A percentile compares a stretch with the other conserved stretches of the same genome.
These are phyloP conservation scores for Carpatolechia fugitivella DNA, from an alignment of 2,888 invertebrate species.

Conservation along the genomic window DNA sequence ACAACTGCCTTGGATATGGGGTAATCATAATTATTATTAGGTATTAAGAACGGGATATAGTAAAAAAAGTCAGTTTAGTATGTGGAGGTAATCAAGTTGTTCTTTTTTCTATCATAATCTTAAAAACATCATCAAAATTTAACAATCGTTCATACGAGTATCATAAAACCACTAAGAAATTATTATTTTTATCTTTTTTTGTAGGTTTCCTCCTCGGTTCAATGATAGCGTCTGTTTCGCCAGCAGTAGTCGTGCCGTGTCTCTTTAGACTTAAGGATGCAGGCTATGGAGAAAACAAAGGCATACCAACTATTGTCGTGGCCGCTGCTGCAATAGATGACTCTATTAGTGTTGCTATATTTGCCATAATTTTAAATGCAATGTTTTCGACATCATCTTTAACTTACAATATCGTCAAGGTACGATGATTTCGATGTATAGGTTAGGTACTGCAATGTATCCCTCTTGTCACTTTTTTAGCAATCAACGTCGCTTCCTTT, in stretches of 20 bases:
- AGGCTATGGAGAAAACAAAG: slow-evolving; percentile 89
- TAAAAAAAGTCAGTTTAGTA: too few species aligned
- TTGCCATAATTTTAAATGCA: slow-evolving; percentile 88
- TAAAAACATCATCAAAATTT: too few species aligned
- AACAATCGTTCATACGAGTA: too few species aligned
- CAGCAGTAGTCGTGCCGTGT: slow-evolving; percentile 94
- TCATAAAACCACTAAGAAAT: too few species aligned
- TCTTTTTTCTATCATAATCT: too few species aligned
- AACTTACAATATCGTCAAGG: slow-evolving; percentile 83
- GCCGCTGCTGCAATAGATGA: slow-evolving; percentile 94
- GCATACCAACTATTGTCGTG: slow-evolving; percentile 92
- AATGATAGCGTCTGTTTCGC: slow-evolving; percentile 91
- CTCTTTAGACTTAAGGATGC: slow-evolving; percentile 85
- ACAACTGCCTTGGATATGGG: slow-evolving; percentile 88
- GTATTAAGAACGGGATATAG: too few species aligned
- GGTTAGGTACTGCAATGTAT: too few species aligned
- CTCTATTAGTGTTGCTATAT: slow-evolving; percentile 92
- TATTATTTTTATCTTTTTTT: too few species aligned
- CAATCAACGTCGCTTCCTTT: too few species aligned
- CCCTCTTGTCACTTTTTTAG: too few species aligned
- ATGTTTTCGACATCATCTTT: slow-evolving; percentile 85
- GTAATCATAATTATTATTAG: slow-evolving; percentile 36
- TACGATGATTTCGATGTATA: slow-evolving; percentile 18
- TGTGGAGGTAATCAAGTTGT: too few species aligned
- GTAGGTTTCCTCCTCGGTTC: slow-evolving; percentile 85